phyloP scores from a whole-genome alignment of 2,797 vertebrate genomes.

The Sebastes minor region DNA sequence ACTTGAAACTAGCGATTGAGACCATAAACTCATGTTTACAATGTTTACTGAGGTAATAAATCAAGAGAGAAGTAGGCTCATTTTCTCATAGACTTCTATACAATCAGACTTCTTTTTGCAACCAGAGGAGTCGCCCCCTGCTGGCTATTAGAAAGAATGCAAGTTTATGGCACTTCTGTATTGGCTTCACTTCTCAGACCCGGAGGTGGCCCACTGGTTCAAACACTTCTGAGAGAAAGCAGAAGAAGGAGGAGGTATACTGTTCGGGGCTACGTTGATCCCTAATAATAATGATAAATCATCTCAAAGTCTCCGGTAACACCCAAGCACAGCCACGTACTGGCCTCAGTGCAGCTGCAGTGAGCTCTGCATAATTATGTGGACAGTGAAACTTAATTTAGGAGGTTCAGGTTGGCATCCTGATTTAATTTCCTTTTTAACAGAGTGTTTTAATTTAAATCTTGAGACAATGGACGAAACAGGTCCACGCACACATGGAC shows the following conservation, averaged over 20 bases:
- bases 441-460: slow-evolving; percentile 26
- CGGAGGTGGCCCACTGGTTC: background rate
- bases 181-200: no score
- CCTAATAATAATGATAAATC: slow-evolving; percentile 46
- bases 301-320: slow-evolving; percentile 13
- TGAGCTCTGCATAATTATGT: slow-evolving; percentile 40
- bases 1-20: no score
- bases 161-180: no score
- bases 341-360: slow-evolving; percentile 18
- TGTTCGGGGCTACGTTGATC: slow-evolving; percentile 22
- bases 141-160: no score
- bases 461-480: slow-evolving; percentile 21
- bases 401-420: slow-evolving; percentile 28
- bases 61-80: no score
- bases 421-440: slow-evolving; percentile 33
- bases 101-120: no score
- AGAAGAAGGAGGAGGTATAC: slow-evolving; percentile 4
- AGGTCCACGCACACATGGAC: background rate
- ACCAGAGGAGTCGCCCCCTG: no score
- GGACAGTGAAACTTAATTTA: slow-evolving; percentile 41
- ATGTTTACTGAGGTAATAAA: no score
- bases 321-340: background rate
- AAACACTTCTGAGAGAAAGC: background rate
- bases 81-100: no score
- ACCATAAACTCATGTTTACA: no score